Evolutionary conservation across 1,140 invertebrate genomes (phyloP).

Genomic region (Octopus sinensis): DNA sequence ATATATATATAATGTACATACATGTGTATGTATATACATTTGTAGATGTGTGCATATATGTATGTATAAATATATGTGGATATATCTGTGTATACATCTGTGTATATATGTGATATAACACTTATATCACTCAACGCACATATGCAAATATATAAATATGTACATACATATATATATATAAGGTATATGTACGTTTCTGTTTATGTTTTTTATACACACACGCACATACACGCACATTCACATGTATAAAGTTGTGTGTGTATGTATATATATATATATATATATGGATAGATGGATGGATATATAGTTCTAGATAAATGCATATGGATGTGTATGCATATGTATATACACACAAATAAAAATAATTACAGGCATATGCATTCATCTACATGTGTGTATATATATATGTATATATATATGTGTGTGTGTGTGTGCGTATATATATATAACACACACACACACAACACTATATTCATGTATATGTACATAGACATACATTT

Average conservation of each 20-base stretch:
- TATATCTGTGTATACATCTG: too few species aligned
- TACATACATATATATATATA: not conserved
- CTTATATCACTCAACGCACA: too few species aligned
- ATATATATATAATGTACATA: too few species aligned
- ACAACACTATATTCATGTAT: not conserved
- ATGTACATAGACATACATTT: not conserved
- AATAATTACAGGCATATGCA: not conserved
- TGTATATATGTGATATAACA: too few species aligned
- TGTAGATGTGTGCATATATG: too few species aligned
- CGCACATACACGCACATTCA: not conserved
- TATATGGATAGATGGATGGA: not conserved
- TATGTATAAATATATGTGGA: too few species aligned
- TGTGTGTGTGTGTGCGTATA: constrained; percentile 1
- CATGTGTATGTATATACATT: too few species aligned
- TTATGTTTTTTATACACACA: not conserved
- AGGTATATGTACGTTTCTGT: not conserved
- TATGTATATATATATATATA: not conserved
- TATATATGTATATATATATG: not conserved
- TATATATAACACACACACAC: not conserved
- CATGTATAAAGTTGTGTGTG: not conserved
- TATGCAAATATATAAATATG: not conserved
- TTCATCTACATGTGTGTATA: not conserved
- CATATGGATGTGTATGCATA: not conserved
- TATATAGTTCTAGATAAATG: not conserved
- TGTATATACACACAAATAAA: not conserved